Evolutionary conservation across 2,113 vertebrate species (phyloP).

Genomic region (Oncorhynchus nerka): DNA sequence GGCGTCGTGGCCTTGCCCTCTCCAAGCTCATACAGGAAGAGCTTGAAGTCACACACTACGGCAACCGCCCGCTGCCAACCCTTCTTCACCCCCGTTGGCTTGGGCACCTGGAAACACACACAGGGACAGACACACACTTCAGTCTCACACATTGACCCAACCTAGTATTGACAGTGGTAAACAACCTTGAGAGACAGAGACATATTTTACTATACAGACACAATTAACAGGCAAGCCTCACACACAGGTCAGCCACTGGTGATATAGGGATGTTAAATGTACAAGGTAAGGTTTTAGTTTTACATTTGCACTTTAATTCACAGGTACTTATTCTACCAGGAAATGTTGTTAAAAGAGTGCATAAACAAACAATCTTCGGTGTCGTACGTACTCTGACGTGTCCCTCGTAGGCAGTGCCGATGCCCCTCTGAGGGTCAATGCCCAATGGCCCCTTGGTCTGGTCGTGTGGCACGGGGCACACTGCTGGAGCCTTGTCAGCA

Average conservation of each 20-base stretch:
- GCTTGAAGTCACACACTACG: constrained; percentile 96
- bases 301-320: too few relatives aligned
- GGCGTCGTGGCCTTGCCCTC: constrained; percentile 91
- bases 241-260: too few relatives aligned
- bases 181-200: too few relatives aligned
- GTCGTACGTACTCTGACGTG: constrained; percentile 86
- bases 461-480: constrained; percentile 92
- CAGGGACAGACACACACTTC: not conserved
- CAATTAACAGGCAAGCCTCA: too few relatives aligned
- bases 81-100: constrained; percentile 96
- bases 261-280: too few relatives aligned
- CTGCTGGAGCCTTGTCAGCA: constrained; percentile 94
- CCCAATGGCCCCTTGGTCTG: constrained; percentile 95
- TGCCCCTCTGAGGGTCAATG: constrained; percentile 93
- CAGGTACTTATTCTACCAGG: too few relatives aligned
- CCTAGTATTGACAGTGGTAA: too few relatives aligned
- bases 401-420: constrained; percentile 95
- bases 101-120: constrained; percentile 83
- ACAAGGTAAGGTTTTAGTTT: too few relatives aligned
- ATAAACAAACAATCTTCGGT: too few relatives aligned
- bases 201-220: not conserved
- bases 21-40: constrained; percentile 93
- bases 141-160: too few relatives aligned
- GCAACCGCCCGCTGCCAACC: constrained; percentile 94
- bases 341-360: too few relatives aligned